Conservation (phyloP, 2,888 invertebrate genomes). For the Scaptomyza flava region DNA sequence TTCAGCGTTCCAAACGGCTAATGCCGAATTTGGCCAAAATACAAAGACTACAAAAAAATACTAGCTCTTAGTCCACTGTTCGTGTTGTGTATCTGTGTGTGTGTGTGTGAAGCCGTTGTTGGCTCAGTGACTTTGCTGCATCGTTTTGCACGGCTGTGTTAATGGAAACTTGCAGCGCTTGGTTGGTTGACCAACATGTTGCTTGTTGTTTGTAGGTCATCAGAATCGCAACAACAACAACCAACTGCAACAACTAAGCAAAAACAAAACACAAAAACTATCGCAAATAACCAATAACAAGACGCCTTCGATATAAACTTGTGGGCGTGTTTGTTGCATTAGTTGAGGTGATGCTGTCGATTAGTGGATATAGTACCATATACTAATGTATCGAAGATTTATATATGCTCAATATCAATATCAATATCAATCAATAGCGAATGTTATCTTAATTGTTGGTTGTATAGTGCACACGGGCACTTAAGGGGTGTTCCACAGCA, state of each 20-base stretch:
- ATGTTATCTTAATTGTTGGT: conserved; percentile 27
- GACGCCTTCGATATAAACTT: conserved; percentile 7
- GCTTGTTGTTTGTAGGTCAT: conserved; percentile 81
- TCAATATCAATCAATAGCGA: conserved; percentile 14
- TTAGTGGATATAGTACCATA: conserved; percentile 1
- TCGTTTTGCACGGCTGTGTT: conserved; percentile 63
- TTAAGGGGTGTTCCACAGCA: conserved; percentile 23
- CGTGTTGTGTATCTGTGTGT: not conserved
- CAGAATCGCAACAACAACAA: conserved; percentile 23
- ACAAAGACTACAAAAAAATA: not conserved
- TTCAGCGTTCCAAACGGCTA: conserved; percentile 50
- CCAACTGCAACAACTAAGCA: not conserved
- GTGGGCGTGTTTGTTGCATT: conserved; percentile 40
- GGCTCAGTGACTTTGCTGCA: conserved; percentile 59
- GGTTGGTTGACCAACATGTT: conserved; percentile 82
- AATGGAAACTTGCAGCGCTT: conserved; percentile 80
- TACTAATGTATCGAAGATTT: conserved; percentile 3
- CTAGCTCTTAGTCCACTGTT: conserved; percentile 29
- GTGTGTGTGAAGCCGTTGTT: conserved; percentile 28
- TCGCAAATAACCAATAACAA: conserved; percentile 7
- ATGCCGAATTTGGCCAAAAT: conserved; percentile 50
- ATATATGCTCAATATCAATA: conserved; percentile 17
- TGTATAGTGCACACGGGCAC: conserved; percentile 11
- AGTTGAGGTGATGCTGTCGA: conserved; percentile 21
- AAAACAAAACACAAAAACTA: not conserved